Evolutionary conservation across 2,797 vertebrate genomes (phyloP), one percentile per base, ranked within the genome.

Genomic region (Eulemur mongoz): DNA sequence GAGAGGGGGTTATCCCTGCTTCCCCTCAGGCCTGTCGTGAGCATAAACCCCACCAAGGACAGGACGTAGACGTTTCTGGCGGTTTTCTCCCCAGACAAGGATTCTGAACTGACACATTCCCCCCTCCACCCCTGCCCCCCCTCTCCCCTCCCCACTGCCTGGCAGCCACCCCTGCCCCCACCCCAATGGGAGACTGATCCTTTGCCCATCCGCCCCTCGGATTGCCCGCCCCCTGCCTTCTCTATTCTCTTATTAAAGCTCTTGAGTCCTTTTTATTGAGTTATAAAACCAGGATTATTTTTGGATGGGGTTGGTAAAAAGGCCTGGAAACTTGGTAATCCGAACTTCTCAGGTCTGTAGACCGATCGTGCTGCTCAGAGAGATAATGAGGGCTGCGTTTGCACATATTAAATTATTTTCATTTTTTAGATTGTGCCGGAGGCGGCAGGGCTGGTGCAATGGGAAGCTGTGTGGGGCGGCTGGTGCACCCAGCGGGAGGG

Each of bases 281-380:
- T 97, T 98, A 98, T 95, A 98, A 98, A 98, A 96, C 7, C 88
- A 96, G 90, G 50, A 94, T 94, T 97, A 50, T 10, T 98, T 98
- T 98, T 97, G 86, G 91, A 97, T 93, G 88, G 83, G 85, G 93
- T 35, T 96, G 91, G 91, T 95, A 81, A 97, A 97, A 98, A 95
- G 63, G 93, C 40, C 84, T 98, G 96, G 95, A 97, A 98, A 98
- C 89, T 90, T 78, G 48, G 94, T 97, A 97, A 98, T 96, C 89
- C 97, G 96, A 98, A 97, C 97, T 97, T 79, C 76, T 50, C 83
- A 82, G 91, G 23, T 90, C 96, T 97, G 72, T 59, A 96, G 95
- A 91, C 72, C 95, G 81, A 93, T 95, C 97, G 82, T 83, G 81
- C 38, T 98, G 72, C 93, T 95, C 13, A 7, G 89, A 85, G 85